phyloP scores from a whole-genome alignment of 2,888 invertebrate genomes.

The Oscheius sp. region DNA sequence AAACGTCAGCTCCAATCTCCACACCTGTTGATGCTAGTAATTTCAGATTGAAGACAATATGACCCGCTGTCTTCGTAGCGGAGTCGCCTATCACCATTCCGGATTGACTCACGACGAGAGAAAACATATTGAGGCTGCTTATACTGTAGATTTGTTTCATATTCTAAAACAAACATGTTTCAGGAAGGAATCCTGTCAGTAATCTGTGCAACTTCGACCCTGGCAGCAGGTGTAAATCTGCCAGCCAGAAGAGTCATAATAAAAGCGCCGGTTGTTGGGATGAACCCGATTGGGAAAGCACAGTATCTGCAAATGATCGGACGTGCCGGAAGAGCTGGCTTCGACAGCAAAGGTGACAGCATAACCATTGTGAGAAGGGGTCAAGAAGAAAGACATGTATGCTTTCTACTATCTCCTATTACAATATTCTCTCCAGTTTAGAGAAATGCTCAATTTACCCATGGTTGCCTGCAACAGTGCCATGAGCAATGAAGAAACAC shows the following conservation, averaged over 20 bases:
- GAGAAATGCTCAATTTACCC: slow-evolving; percentile 57
- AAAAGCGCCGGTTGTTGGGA: slow-evolving; percentile 86
- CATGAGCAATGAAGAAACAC: slow-evolving; percentile 38
- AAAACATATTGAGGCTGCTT: slow-evolving; percentile 82
- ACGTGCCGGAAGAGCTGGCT: slow-evolving; percentile 90
- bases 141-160: slow-evolving; percentile 44
- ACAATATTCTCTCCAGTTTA: slow-evolving; percentile 42
- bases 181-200: slow-evolving; percentile 84
- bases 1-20: slow-evolving; percentile 22
- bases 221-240: slow-evolving; percentile 85
- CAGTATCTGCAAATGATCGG: slow-evolving; percentile 96
- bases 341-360: slow-evolving; percentile 86
- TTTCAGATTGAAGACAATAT: slow-evolving; percentile 16
- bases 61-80: slow-evolving; percentile 76
- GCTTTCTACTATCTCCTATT: background rate
- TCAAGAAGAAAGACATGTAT: slow-evolving; percentile 76
- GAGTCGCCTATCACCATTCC: slow-evolving; percentile 90
- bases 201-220: slow-evolving; percentile 92
- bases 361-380: slow-evolving; percentile 82
- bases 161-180: slow-evolving; percentile 5
- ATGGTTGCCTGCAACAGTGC: slow-evolving; percentile 59
- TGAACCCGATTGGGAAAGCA: slow-evolving; percentile 82
- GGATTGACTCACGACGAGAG: slow-evolving; percentile 89
- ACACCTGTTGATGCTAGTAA: no score
- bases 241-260: slow-evolving; percentile 83